Evolutionary conservation across 2,888 invertebrate genomes (phyloP).

Genomic region (Eupithecia exiguata): DNA sequence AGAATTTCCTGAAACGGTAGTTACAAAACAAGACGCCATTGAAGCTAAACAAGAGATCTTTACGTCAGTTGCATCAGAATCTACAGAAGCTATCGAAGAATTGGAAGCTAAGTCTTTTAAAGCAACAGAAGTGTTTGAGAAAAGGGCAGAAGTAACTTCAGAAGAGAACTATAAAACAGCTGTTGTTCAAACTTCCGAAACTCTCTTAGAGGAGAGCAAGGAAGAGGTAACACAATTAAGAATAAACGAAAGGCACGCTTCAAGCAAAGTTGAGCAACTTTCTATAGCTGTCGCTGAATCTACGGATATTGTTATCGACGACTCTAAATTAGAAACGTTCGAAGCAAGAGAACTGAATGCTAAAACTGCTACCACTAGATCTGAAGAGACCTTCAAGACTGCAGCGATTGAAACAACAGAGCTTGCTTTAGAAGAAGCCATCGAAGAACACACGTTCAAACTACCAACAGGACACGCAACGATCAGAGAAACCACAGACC

Average conservation of each 20-base stretch:
- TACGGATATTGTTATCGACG: conserved; percentile 38
- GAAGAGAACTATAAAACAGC: conserved; percentile 44
- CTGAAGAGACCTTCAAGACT: conserved; percentile 40
- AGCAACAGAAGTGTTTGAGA: conserved; percentile 45
- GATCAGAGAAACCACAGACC: conserved; percentile 32
- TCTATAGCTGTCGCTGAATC: conserved; percentile 45
- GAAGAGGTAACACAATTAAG: conserved; percentile 40
- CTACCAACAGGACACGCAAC: conserved; percentile 30
- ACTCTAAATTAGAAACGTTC: conserved; percentile 40
- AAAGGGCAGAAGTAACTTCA: conserved; percentile 46
- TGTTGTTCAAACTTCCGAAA: conserved; percentile 37
- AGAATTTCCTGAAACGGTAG: conserved; percentile 44
- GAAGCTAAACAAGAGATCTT: conserved; percentile 39
- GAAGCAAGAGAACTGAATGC: conserved; percentile 37
- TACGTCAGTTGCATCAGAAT: conserved; percentile 45
- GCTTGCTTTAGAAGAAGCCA: conserved; percentile 37
- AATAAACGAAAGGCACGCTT: conserved; percentile 34
- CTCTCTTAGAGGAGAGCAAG: conserved; percentile 42
- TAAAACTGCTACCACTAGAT: conserved; percentile 34
- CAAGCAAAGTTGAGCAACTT: conserved; percentile 42
- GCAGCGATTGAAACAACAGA: conserved; percentile 39
- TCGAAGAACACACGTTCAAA: conserved; percentile 34
- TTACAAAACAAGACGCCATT: conserved; percentile 30
- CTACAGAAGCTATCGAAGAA: conserved; percentile 48
- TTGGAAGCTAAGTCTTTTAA: conserved; percentile 46